Evolutionary conservation across 1,140 invertebrate genomes (phyloP).

Genomic region (Conus ventricosus): DNA sequence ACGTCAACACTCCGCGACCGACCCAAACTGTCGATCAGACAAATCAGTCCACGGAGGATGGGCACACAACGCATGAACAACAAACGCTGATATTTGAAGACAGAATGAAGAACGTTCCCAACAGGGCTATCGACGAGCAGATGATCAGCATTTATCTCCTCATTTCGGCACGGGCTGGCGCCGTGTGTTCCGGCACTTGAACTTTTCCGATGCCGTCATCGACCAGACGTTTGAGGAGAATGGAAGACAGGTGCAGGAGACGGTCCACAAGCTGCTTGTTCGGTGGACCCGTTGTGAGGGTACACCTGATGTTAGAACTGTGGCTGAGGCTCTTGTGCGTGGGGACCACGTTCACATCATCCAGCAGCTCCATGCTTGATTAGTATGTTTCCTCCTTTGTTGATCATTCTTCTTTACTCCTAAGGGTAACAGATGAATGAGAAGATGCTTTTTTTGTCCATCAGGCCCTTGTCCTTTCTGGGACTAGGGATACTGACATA

Average conservation of each 20-base stretch:
- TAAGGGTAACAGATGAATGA: too few species aligned
- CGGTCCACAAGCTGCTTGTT: neutral
- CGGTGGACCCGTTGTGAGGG: neutral
- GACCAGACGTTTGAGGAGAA: neutral
- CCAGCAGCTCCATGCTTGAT: neutral
- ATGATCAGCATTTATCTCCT: neutral
- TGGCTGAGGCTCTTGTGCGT: constrained; percentile 24
- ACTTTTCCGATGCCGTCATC: constrained; percentile 9
- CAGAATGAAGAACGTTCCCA: neutral
- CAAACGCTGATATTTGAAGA: neutral
- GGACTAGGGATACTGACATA: too few species aligned
- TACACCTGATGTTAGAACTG: neutral
- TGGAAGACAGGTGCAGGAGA: neutral
- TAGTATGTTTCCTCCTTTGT: too few species aligned
- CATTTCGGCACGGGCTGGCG: constrained; percentile 17
- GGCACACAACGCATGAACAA: neutral
- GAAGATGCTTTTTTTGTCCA: too few species aligned
- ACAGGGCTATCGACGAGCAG: too few species aligned
- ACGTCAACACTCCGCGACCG: too few species aligned
- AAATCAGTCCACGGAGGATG: too few species aligned
- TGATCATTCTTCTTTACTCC: too few species aligned
- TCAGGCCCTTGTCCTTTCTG: too few species aligned
- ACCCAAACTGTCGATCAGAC: neutral
- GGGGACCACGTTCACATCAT: neutral
- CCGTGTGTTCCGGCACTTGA: constrained; percentile 16